Evolutionary conservation across 2,797 vertebrate species (phyloP), one percentile per base, ranked within the genome.

Genomic region (Lutjanus argentimaculatus): DNA sequence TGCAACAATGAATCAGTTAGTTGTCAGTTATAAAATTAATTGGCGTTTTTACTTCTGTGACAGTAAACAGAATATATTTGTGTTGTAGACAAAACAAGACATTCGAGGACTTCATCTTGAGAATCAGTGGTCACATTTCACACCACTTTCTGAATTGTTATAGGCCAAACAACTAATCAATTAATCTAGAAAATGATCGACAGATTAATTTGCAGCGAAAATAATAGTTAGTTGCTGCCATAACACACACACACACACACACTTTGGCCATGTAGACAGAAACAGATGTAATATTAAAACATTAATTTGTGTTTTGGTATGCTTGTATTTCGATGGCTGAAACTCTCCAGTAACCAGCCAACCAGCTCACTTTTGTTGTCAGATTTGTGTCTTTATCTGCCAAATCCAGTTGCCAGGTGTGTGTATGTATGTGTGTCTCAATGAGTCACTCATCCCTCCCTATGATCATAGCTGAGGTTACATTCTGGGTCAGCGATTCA

Each of bases 391-490:
- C 53, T 79, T 86, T 73, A 66, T 89, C 77, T 88, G 91, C 89
- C 91, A 92, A 90, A 85, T 75, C 75, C 64, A 80, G 66, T 90
- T 86, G 86, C 85, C 88, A 88, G 80, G 88, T 92, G 91, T 91
- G 84, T 72, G 64, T 82, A 3, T 83, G 82, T 85, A 43, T 88
- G 86, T 90, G 87, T 84, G 66, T 89, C 82, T 88, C 77, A 84
- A 87, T 85, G 84, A 87, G 91, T 90, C 85, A 80, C 87, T 92
- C 92, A 91, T 88, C 88, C 83, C 87, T 90, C 91, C 89, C 93
- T 91, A 61, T 94, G 94, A 95, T 95, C 94, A 95, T 94, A 91
- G 89, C 91, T 67, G 86, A 76, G 93, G 93, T 93, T 85, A 80
- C 77, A 61, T 92, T 94, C 86, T 88, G 90, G 93, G 93, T 94